These are phyloP conservation scores for Andrena bucephala DNA, from an alignment of 2,888 invertebrate genomes.

Conservation along the genomic window DNA sequence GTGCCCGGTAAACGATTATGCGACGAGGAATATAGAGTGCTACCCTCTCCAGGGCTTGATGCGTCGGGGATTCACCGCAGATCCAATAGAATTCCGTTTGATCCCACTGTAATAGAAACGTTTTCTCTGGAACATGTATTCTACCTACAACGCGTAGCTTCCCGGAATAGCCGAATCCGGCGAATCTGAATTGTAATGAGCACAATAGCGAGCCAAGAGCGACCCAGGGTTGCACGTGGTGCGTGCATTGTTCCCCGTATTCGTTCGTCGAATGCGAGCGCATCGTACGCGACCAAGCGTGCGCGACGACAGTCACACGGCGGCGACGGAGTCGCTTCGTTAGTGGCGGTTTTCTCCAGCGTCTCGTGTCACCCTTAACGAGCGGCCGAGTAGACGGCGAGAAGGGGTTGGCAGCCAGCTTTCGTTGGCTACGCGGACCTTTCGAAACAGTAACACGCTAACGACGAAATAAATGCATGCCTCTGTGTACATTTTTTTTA, in stretches of 20 bases:
- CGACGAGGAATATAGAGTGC: neutral
- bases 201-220: slow-evolving; percentile 17
- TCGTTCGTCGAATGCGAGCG: neutral
- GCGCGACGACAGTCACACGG: slow-evolving; percentile 25
- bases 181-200: slow-evolving; percentile 3
- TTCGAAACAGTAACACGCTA: neutral
- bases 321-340: slow-evolving; percentile 57
- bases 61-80: no score
- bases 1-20: neutral
- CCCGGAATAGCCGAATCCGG: slow-evolving; percentile 6
- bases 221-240: neutral
- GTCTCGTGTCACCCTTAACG: slow-evolving; percentile 55
- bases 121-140: neutral
- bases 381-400: slow-evolving; percentile 48
- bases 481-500: slow-evolving; percentile 51
- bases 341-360: slow-evolving; percentile 38
- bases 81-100: neutral
- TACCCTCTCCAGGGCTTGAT: neutral
- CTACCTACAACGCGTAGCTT: neutral
- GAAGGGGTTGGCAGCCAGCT: slow-evolving; percentile 17
- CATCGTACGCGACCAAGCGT: neutral
- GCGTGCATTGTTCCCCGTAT: neutral
- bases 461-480: slow-evolving; percentile 11
- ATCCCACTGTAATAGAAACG: no score
- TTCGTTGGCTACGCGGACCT: neutral